Percentiles rank a stretch among this genome's conserved stretches.
Conservation (phyloP, 2,113 vertebrate genomes). For the Triplophysa siluroides region DNA sequence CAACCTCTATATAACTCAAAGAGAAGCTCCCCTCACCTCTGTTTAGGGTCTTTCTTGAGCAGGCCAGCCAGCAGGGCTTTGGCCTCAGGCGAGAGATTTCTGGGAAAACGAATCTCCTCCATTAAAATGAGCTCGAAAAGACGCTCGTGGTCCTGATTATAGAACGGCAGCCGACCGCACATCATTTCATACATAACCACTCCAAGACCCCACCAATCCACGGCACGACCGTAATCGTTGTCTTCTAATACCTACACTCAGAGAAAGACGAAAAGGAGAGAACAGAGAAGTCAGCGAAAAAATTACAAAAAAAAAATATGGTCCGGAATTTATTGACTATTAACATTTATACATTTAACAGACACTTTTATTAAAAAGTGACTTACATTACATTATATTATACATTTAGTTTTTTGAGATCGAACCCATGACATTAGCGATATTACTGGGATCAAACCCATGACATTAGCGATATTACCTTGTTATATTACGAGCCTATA, state of each 20-base stretch:
- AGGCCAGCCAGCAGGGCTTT: conserved; percentile 88
- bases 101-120: conserved; percentile 97
- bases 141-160: conserved; percentile 97
- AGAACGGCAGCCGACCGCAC: conserved; percentile 94
- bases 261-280: background rate
- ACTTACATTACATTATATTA: no score
- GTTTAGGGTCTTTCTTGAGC: conserved; percentile 94
- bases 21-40: conserved; percentile 70
- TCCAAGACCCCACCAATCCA: conserved; percentile 98
- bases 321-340: no score
- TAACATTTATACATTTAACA: no score
- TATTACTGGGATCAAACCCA: no score
- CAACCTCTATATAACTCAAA: background rate
- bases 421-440: no score
- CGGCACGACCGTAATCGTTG: conserved; percentile 94
- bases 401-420: no score
- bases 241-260: conserved; percentile 88
- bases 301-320: background rate
- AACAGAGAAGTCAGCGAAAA: background rate
- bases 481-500: no score
- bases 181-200: conserved; percentile 99
- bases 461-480: no score
- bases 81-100: conserved; percentile 91
- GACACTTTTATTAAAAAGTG: no score
- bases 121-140: conserved; percentile 96